Evolutionary conservation across 2,797 vertebrate genomes (phyloP).

Genomic region (Cyprinodon diabolis): DNA sequence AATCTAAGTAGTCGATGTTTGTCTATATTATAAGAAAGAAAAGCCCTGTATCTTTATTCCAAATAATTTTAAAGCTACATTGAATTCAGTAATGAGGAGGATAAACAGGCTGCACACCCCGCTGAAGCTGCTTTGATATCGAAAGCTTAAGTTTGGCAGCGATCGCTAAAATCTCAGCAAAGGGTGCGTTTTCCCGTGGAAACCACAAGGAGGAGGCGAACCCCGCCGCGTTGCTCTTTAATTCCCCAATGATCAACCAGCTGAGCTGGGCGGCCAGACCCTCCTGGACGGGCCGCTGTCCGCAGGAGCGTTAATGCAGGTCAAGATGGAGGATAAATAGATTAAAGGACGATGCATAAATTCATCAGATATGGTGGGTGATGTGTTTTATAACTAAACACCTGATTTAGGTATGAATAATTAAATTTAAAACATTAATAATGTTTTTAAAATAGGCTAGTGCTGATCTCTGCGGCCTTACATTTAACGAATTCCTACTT

Average conservation of each 20-base stretch:
- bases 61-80: not conserved
- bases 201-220: conserved; percentile 68
- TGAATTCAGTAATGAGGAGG: not conserved
- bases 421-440: not conserved
- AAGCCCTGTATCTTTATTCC: not conserved
- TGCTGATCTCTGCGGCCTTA: not conserved
- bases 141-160: no score
- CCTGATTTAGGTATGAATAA: not conserved
- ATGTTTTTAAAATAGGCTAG: not conserved
- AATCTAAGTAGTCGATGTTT: not conserved
- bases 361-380: not conserved
- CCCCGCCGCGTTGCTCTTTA: conserved; percentile 15
- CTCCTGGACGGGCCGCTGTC: not conserved
- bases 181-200: conserved; percentile 41
- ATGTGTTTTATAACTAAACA: not conserved
- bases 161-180: not conserved
- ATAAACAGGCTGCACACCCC: no score
- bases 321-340: not conserved
- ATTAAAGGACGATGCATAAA: not conserved
- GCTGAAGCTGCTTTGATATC: not conserved
- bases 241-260: conserved; percentile 15
- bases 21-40: not conserved
- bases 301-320: no score
- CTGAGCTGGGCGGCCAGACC: not conserved
- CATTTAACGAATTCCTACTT: not conserved